Conservation (phyloP, 2,797 vertebrate genomes). For the Enteromius thamalakanensis region DNA sequence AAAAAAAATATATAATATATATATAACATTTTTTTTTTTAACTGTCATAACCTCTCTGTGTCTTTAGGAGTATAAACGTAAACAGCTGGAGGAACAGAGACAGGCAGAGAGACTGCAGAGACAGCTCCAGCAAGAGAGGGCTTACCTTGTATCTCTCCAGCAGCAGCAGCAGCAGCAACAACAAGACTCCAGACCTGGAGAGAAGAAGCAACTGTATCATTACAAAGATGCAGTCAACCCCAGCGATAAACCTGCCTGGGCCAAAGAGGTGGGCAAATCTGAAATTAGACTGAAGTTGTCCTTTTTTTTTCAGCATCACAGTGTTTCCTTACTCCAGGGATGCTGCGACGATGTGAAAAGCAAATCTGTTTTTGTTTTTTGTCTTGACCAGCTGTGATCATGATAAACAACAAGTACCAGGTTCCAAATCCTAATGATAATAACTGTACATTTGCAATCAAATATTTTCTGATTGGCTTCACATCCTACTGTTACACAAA, state of each 20-base stretch:
- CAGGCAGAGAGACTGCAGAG: slow-evolving; percentile 95
- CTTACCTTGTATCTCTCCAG: slow-evolving; percentile 91
- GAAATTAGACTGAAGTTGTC: neutral
- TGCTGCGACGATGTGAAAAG: neutral
- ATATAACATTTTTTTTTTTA: neutral
- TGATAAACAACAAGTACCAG: neutral
- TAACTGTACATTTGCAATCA: neutral
- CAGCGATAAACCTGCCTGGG: slow-evolving; percentile 93
- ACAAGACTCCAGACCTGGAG: slow-evolving; percentile 84
- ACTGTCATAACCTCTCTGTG: neutral
- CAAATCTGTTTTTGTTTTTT: neutral
- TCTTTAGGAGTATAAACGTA: slow-evolving; percentile 93
- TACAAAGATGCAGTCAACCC: slow-evolving; percentile 92
- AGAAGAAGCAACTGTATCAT: slow-evolving; percentile 94
- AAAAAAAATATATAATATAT: neutral
- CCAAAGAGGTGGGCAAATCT: slow-evolving; percentile 86
- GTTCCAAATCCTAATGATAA: neutral
- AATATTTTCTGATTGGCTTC: neutral
- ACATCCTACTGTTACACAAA: neutral
- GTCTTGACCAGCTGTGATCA: slow-evolving; percentile 4
- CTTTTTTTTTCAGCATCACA: neutral
- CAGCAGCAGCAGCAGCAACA: slow-evolving; percentile 81
- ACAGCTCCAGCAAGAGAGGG: slow-evolving; percentile 92
- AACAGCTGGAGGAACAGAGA: slow-evolving; percentile 95
- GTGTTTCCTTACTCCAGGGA: neutral